Percentiles rank a stretch among this genome's conserved stretches.
Conservation (phyloP, 2,797 vertebrate genomes). For the Craterocephalus amniculus region DNA sequence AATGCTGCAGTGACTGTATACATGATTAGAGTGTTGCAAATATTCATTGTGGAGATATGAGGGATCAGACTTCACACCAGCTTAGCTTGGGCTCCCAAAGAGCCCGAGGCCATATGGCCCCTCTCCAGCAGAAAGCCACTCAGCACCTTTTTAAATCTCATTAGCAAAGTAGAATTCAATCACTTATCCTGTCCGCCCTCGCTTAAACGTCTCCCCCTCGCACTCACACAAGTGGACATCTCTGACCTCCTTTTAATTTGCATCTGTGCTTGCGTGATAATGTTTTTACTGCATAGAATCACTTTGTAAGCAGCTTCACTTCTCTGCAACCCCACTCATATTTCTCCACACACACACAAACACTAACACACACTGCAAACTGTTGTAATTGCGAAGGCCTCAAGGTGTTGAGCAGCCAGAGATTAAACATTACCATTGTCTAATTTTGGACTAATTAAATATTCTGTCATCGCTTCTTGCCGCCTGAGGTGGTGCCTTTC, state of each 20-base stretch:
- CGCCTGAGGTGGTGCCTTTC: conserved; percentile 67
- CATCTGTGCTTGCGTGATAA: conserved; percentile 73
- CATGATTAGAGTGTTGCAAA: conserved; percentile 54
- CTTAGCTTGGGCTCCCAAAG: conserved; percentile 72
- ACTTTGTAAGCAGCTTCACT: conserved; percentile 61
- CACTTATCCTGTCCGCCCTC: conserved; percentile 68
- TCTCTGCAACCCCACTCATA: conserved; percentile 36
- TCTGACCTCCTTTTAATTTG: conserved; percentile 78
- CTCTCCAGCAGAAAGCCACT: conserved; percentile 76
- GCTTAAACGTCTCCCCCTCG: conserved; percentile 65
- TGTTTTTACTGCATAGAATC: conserved; percentile 64
- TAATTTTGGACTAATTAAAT: conserved; percentile 76
- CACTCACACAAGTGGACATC: conserved; percentile 74
- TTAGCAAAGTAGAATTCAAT: conserved; percentile 82
- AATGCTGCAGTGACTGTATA: conserved; percentile 65
- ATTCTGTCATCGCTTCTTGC: conserved; percentile 66
- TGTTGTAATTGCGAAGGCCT: conserved; percentile 66
- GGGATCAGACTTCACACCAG: conserved; percentile 66
- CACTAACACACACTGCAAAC: conserved; percentile 27
- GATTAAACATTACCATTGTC: conserved; percentile 72
- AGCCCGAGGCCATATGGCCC: conserved; percentile 74
- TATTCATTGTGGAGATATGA: conserved; percentile 69
- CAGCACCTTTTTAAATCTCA: conserved; percentile 82
- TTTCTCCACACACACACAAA: conserved; percentile 30
- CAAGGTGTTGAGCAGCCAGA: conserved; percentile 62